Base-by-base conservation (phyloP, 2,113 vertebrate species). In the Naja naja region DNA sequence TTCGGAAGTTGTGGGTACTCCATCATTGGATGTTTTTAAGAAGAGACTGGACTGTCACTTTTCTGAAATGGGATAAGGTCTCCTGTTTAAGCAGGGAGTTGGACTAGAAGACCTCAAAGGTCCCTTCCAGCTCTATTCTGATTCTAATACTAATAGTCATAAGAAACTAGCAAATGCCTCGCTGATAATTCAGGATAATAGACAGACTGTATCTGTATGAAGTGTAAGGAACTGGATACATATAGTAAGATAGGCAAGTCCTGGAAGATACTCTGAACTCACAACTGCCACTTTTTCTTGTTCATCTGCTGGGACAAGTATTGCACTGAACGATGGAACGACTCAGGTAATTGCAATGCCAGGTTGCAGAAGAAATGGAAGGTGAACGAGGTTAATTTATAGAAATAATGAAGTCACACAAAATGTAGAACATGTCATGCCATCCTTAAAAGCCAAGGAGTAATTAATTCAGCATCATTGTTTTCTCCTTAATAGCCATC, bases 351-450 rank as follows among this genome's bases (percentile, higher is more conserved):
- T 93, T 94, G 91, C 97, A 93, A 96, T 96, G 97, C 96, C 90
- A 97, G 96, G 95, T 89, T 93, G 95, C 95, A 69, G 94, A 90
- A 95, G 92, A 97, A 97, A 97, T 96, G 96, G 97, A 96, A 97
- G 95, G 97, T 92, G 97, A 95, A 93, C 90, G 95, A 97, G 96
- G 97, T 96, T 97, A 97, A 97, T 97, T 96, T 96, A 97, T 96
- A 97, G 97, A 97, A 97, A 97, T 97, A 96, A 96, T 95, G 93
- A 89, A 92, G 97, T 96, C 96, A 95, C 25, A 54, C 91, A 94
- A 94, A 95, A 96, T 94, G 96, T 91, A 94, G 97, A 96, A 97
- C 95, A 45, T 89, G 95, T 92, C 96, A 92, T 60, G 92, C 86
- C 94, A 95, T 96, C 95, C 96, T 95, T 95, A 94, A 93, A 94